Evolutionary conservation across 2,113 vertebrate species (phyloP).

Genomic region (Notothenia rossii): DNA sequence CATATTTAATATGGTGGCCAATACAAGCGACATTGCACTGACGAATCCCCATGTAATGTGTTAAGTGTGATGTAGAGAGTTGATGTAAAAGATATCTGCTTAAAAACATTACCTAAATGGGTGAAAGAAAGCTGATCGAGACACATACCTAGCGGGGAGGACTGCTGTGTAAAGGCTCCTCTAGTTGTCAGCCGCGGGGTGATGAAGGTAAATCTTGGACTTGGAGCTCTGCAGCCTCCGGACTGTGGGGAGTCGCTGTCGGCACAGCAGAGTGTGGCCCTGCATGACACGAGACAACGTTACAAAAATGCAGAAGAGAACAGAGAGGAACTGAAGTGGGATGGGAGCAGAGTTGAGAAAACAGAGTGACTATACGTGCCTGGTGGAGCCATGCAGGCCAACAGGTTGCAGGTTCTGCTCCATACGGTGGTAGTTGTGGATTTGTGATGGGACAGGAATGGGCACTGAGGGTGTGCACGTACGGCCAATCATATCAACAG

Average conservation of each 20-base stretch:
- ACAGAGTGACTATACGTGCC: conserved; percentile 68
- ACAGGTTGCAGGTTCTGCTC: conserved; percentile 91
- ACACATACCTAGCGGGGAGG: conserved; percentile 88
- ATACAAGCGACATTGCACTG: not conserved
- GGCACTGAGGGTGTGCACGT: conserved; percentile 88
- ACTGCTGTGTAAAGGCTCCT: conserved; percentile 86
- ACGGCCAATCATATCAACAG: conserved; percentile 78
- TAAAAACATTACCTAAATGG: not conserved
- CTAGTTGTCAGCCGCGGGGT: conserved; percentile 82
- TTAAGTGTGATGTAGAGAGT: not conserved
- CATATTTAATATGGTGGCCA: conserved; percentile 5
- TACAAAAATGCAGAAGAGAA: not conserved
- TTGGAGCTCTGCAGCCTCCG: conserved; percentile 79
- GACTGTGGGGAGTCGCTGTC: conserved; percentile 84
- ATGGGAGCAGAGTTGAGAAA: not conserved
- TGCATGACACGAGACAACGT: conserved; percentile 60
- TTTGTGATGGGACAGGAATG: conserved; percentile 94
- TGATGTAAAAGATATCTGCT: conserved; percentile 2
- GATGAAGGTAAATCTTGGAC: conserved; percentile 71
- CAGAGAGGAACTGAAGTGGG: not conserved
- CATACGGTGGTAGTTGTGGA: conserved; percentile 94
- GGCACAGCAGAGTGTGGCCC: conserved; percentile 80
- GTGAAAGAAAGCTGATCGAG: not conserved
- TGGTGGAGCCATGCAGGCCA: conserved; percentile 77
- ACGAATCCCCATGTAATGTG: not conserved